Evolutionary conservation across 1,140 invertebrate species (phyloP), one percentile per base, ranked within the genome.

Genomic region (Metopolophium dirhodum): DNA sequence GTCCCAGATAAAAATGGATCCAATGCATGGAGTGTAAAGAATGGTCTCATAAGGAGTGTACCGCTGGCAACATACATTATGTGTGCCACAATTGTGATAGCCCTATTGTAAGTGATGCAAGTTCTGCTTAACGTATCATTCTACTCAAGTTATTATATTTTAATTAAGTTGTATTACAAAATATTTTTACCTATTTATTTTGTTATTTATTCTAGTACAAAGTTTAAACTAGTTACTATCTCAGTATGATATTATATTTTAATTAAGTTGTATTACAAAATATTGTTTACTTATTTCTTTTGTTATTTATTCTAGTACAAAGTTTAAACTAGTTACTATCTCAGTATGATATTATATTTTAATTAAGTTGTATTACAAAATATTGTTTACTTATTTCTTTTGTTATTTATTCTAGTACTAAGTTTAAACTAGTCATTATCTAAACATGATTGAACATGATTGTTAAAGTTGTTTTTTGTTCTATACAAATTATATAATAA

Each of bases 381-480:
- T 49, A 49, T 49, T 14, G n/a, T 49, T 49, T 49, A 11, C 14
- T 8, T 49, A 14, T 49, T n/a, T 11, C 0, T 14, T 49, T 9
- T 49, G 49, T 49, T 49, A 49, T 49, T 14, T 49, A 49, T 49
- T 49, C 49, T 49, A 49, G 49, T 49, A 49, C 14, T 14, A 49
- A 49, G 49, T 14, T 49, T 49, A 49, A 49, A 49, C 49, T 49
- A 49, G 49, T 49, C 11, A 49, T 9, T 49, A 49, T 49, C 14
- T 49, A 14, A 49, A 49, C 49, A 37, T 37, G 37, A 86, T 47
- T 86, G 7, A 23, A 86, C 26, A 45, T 86, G 45, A 26, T 86
- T 86, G 20, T 86, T 86, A 37, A 47, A 86, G 47, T 86, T 87
- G 45, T 87, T 87, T 87, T 87, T 14, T 47, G 51, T 51, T 87